These are phyloP conservation scores for Aphrophora alni DNA, from an alignment of 2,888 invertebrate genomes.

Conservation along the genomic window DNA sequence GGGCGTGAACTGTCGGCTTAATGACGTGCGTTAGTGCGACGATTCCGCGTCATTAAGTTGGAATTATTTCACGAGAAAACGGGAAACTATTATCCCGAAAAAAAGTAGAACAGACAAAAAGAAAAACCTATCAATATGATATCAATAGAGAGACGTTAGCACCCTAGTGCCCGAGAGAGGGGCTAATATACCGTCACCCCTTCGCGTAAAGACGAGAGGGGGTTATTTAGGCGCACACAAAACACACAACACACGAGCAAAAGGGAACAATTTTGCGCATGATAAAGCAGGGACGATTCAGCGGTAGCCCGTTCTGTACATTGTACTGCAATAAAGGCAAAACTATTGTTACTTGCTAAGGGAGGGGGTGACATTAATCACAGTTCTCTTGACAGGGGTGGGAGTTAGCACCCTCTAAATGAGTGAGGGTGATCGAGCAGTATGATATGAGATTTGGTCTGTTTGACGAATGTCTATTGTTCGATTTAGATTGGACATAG, in stretches of 20 bases:
- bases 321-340: conserved; percentile 33
- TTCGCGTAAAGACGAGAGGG: not conserved
- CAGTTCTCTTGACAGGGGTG: not conserved
- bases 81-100: not conserved
- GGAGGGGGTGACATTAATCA: not conserved
- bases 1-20: not conserved
- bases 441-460: not conserved
- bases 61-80: not conserved
- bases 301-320: conserved; percentile 29
- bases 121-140: not conserved
- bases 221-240: conserved; percentile 36
- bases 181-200: conserved; percentile 16
- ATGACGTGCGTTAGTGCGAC: not conserved
- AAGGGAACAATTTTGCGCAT: conserved; percentile 15
- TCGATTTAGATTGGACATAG: not conserved
- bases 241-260: conserved; percentile 28
- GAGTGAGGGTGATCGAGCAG: conserved; percentile 2
- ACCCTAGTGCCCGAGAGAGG: conserved; percentile 2
- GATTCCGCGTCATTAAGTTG: not conserved
- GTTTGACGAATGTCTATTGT: not conserved
- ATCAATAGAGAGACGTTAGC: conserved; percentile 2
- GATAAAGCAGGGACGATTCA: conserved; percentile 33
- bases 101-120: not conserved
- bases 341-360: not conserved
- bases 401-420: conserved; percentile 6